Base-by-base conservation (phyloP, 2,888 invertebrate species). In the Mystacides longicornis region DNA sequence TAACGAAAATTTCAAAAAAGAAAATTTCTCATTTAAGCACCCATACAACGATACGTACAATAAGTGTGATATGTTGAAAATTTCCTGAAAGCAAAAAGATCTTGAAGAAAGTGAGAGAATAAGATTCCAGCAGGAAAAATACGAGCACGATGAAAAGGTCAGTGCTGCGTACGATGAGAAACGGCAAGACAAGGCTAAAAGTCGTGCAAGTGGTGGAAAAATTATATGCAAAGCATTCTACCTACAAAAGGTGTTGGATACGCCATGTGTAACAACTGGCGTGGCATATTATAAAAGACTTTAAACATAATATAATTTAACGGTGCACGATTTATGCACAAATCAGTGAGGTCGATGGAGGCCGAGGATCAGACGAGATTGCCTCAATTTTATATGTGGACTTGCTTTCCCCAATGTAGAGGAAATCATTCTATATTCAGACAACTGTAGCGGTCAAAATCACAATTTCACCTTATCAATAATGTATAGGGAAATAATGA, bases 301-400 rank as follows among this genome's bases (percentile, higher is more conserved):
- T 43, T 43, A 3, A 3, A 11, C 49, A 31, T 31, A 27, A 19
- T 31, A 49, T n/a, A 47, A 31, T 23, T 19, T 49, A 2, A 49
- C 49, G 2, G 49, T 49, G n/a, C 49, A 49, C 27, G 49, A 49
- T 23, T 18, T 49, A 19, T 18, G 27, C 19, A 49, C 49, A 2
- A 49, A 49, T 31, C 18, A 49, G 16, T 4, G 49, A 49, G 27
- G 16, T 31, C 31, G 49, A 31, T 31, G 49, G 31, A 18, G 31
- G 31, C 7, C 49, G 49, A 19, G 31, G 49, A 11, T 49, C 31
- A 9, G 31, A 49, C 31, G 49, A 49, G 23, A 19, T 49, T 31
- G 49, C 49, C 18, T 27, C 31, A 5, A 3, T 31, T 2, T 23
- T 49, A 20, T 49, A 27, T 14, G 9, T 31, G 31, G 49, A 49